phyloP scores from a whole-genome alignment of 2,113 vertebrate genomes.

The Motacilla tschutschensis region DNA sequence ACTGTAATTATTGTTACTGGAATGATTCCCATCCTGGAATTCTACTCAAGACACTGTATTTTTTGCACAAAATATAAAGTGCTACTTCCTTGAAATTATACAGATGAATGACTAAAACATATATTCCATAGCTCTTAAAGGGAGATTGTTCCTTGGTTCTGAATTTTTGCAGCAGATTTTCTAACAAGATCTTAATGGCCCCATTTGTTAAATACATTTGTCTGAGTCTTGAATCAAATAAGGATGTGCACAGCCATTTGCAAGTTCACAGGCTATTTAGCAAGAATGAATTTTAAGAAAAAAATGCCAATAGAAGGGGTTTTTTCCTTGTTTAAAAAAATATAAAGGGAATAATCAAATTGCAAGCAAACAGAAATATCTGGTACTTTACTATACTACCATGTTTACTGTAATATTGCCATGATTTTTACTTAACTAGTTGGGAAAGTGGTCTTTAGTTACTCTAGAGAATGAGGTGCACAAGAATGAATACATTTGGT shows the following conservation, averaged over 20 bases:
- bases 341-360: neutral
- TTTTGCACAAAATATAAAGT: conserved; percentile 18
- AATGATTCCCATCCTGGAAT: neutral
- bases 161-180: conserved; percentile 22
- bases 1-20: neutral
- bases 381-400: neutral
- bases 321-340: neutral
- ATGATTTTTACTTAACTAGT: neutral
- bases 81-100: conserved; percentile 16
- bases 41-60: neutral
- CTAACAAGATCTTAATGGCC: neutral
- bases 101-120: conserved; percentile 15
- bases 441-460: neutral
- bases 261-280: conserved; percentile 9
- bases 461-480: neutral
- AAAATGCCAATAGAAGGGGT: neutral
- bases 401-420: neutral
- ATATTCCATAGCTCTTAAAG: conserved; percentile 5
- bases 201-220: conserved; percentile 44
- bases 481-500: neutral
- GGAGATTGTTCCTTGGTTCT: neutral
- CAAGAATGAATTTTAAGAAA: neutral
- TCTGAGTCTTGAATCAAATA: conserved; percentile 10
- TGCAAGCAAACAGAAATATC: neutral
- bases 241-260: neutral